These are phyloP conservation scores for Progne subis DNA, from an alignment of 2,113 vertebrate genomes.

Conservation along the genomic window DNA sequence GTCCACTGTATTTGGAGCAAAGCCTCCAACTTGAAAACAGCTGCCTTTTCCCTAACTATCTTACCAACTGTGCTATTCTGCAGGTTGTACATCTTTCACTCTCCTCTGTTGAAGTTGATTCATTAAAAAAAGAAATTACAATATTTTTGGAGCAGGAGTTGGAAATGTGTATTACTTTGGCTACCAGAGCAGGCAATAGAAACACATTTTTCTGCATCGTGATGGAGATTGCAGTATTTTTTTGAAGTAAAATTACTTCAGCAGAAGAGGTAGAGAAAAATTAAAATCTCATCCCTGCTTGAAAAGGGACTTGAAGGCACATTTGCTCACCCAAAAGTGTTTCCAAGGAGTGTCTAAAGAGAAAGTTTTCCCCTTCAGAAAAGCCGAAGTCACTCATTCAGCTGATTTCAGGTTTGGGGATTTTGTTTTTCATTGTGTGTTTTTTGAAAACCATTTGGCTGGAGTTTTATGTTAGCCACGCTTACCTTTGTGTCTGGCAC, in stretches of 20 bases:
- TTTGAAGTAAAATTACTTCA: slow-evolving; percentile 5
- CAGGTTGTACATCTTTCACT: neutral
- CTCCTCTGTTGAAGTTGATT: neutral
- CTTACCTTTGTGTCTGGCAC: neutral
- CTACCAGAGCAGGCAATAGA: neutral
- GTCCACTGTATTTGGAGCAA: neutral
- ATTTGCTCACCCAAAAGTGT: neutral
- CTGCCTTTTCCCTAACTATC: neutral
- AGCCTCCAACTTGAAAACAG: neutral
- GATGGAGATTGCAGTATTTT: neutral
- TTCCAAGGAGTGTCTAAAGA: neutral
- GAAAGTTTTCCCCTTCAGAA: neutral
- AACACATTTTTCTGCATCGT: neutral
- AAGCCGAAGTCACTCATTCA: neutral
- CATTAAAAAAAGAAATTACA: neutral
- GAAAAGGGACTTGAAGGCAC: neutral
- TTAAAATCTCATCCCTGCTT: neutral
- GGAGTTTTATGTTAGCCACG: neutral
- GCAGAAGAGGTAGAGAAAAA: neutral
- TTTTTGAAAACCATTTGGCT: neutral
- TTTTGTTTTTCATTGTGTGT: neutral
- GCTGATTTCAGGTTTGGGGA: neutral
- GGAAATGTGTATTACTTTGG: neutral
- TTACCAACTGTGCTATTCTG: neutral
- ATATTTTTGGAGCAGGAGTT: neutral